These are phyloP conservation scores for Chaetophractus vellerosus DNA, from an alignment of 2,797 vertebrate species.

Conservation along the genomic window DNA sequence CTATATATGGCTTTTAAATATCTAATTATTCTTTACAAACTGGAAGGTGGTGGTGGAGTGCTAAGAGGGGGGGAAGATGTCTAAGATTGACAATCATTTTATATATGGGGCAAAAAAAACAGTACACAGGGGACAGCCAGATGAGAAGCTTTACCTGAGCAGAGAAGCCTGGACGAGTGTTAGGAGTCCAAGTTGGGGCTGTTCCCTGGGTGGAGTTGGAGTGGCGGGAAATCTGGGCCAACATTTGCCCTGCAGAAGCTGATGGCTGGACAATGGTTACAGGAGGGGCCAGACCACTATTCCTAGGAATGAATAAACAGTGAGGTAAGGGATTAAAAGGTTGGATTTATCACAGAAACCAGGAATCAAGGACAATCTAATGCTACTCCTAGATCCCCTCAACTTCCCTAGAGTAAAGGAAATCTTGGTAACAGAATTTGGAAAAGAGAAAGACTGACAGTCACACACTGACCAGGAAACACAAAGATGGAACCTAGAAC, in stretches of 20 bases:
- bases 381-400: conserved; percentile 36
- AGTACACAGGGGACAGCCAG: background rate
- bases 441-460: conserved; percentile 73
- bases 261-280: conserved; percentile 92
- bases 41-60: background rate
- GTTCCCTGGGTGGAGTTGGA: conserved; percentile 90
- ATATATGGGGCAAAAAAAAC: fast-evolving
- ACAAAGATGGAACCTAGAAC: conserved; percentile 66
- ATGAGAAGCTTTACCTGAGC: conserved; percentile 91
- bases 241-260: conserved; percentile 93
- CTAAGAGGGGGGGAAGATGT: background rate
- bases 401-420: conserved; percentile 61
- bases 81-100: background rate
- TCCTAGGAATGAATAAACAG: conserved; percentile 88
- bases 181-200: conserved; percentile 89
- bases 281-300: conserved; percentile 91
- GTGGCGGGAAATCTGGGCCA: conserved; percentile 96
- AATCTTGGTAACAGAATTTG: conserved; percentile 62
- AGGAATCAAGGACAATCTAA: conserved; percentile 53
- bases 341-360: background rate
- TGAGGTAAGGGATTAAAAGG: background rate
- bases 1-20: conserved; percentile 44
- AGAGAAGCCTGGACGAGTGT: conserved; percentile 91
- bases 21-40: background rate
- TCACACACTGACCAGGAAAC: conserved; percentile 69